Evolutionary conservation across 2,797 vertebrate species (phyloP), one percentile per base, ranked within the genome.

Genomic region (Pyrocephalus nanus): DNA sequence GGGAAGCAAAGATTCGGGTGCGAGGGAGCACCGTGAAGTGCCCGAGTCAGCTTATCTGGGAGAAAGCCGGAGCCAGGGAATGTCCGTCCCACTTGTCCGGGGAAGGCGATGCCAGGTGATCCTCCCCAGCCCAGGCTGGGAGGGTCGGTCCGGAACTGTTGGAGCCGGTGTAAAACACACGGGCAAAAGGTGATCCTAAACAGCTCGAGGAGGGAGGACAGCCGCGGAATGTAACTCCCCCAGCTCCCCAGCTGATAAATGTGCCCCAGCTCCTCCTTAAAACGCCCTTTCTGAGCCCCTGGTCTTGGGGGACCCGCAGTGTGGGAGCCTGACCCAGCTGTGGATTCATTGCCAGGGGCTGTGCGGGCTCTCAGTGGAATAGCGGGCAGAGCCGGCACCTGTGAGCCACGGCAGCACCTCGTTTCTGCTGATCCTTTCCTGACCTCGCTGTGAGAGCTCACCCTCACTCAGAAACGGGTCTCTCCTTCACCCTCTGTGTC

Each of bases 381-480:
- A 0, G 0, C 15, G 30, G 17, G 47, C 48, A 69, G 70, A n/a
- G 17, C 22, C 0, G 0, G n/a, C 66, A 11, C 23, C 47, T 45
- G 8, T 6, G 75, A 79, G 22, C 30, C 47, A 1, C 4, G n/a
- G 71, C 80, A 81, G 51, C 45, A 18, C 48, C 40, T 34, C 12
- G 58, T 11, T 54, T 42, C 12, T 42, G 82, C 79, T 53, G 47
- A 9, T 32, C 22, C 71, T 36, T 22, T 36, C 72, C 36, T 15
- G 12, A 18, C 12, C 42, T 34, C 5, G 11, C 26, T 9, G 19
- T 9, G 69, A 36, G 65, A 21, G 34, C 50, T 67, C 45, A 29
- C 21, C 38, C 62, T 83, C 30, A 5, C 21, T 4, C 30, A 34
- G n/a, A 36, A 60, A n/a, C 1, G 21, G 15, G 73, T 66, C 57